Conservation (phyloP, 2,797 vertebrate genomes). For the Danio choprae region DNA sequence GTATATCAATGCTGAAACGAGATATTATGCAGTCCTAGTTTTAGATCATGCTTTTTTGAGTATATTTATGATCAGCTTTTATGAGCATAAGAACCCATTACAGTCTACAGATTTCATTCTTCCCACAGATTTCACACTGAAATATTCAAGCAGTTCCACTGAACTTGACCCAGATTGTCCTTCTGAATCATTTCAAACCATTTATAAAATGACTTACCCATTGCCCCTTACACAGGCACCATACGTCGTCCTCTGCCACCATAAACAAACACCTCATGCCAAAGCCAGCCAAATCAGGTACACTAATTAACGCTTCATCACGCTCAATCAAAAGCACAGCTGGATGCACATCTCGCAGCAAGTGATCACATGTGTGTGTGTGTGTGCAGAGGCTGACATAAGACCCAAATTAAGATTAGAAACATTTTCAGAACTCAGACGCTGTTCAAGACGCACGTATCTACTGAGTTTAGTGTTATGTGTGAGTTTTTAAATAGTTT, state of each 20-base stretch:
- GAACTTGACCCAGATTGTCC: constrained; percentile 14
- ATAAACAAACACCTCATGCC: constrained; percentile 38
- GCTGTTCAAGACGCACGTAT: not conserved
- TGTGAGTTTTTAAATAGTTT: not conserved
- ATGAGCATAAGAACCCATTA: not conserved
- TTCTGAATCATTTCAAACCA: constrained; percentile 13
- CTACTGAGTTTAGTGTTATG: not conserved
- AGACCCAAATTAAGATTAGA: not conserved
- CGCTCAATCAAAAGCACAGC: constrained; percentile 43
- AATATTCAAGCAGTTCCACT: constrained; percentile 17
- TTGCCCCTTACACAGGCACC: not conserved
- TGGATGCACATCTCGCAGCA: constrained; percentile 17
- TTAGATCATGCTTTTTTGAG: too few species aligned
- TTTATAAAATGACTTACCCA: constrained; percentile 3
- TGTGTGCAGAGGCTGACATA: not conserved
- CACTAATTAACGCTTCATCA: constrained; percentile 48
- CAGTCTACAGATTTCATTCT: not conserved
- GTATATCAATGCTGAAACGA: too few species aligned
- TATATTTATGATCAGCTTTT: not conserved
- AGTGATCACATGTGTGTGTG: not conserved
- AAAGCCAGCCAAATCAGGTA: constrained; percentile 28
- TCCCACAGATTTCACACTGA: not conserved
- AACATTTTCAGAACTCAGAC: not conserved
- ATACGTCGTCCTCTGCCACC: not conserved
- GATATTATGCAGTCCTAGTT: too few species aligned